A percentile compares a stretch with the other conserved stretches of the same genome.
These are phyloP conservation scores for Psylliodes chrysocephalus DNA, from an alignment of 2,888 invertebrate genomes.

Conservation along the genomic window DNA sequence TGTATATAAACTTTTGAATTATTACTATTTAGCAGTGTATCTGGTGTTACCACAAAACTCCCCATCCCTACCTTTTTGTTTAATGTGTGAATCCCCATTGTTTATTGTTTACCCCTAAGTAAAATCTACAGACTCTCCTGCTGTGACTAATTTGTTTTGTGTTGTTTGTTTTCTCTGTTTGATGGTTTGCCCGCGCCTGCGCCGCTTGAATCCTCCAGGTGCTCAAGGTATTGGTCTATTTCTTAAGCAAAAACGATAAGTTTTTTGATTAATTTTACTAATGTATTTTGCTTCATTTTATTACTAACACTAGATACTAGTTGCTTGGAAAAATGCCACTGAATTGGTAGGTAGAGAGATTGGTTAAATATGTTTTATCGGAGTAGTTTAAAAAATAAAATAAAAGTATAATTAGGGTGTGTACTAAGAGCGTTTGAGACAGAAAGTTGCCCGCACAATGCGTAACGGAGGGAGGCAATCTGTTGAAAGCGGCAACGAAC, in stretches of 20 bases:
- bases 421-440: no score
- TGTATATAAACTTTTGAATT: no score
- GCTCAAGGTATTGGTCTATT: constrained; percentile 65
- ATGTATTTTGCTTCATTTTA: constrained; percentile 11
- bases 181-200: constrained; percentile 60
- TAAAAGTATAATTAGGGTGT: no score
- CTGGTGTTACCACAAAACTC: constrained; percentile 1
- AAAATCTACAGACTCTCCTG: constrained; percentile 30
- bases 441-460: no score
- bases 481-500: no score
- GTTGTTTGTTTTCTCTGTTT: constrained; percentile 64
- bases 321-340: not conserved
- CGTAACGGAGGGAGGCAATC: no score
- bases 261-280: constrained; percentile 17
- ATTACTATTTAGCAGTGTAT: no score
- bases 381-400: no score
- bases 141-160: constrained; percentile 62
- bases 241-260: constrained; percentile 25
- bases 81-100: constrained; percentile 37
- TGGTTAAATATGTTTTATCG: not conserved
- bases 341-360: constrained; percentile 1
- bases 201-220: constrained; percentile 65
- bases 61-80: constrained; percentile 26
- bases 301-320: not conserved
- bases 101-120: not conserved